phyloP scores from a whole-genome alignment of 1,140 invertebrate genomes.

The Drosophila tani region DNA sequence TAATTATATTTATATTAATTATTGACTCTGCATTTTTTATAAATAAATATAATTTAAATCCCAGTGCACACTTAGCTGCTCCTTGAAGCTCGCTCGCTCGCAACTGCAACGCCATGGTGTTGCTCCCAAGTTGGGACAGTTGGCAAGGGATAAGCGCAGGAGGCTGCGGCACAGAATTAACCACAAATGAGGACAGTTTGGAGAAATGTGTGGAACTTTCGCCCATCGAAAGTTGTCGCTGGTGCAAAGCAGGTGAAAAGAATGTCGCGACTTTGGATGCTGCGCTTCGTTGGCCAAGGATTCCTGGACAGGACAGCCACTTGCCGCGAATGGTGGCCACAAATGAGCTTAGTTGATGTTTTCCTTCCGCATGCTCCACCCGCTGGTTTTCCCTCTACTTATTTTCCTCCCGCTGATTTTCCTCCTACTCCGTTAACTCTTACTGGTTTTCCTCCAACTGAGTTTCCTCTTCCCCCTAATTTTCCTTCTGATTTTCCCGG shows the following conservation, averaged over 20 bases:
- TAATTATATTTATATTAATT: neutral
- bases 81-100: neutral
- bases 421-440: neutral
- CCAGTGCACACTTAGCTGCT: conserved; percentile 49
- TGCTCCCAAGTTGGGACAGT: conserved; percentile 46
- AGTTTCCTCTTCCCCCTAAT: neutral
- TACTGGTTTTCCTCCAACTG: neutral
- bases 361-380: neutral
- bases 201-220: conserved; percentile 51
- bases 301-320: conserved; percentile 26
- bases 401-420: conserved; percentile 2
- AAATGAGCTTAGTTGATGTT: conserved; percentile 54
- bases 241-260: conserved; percentile 45
- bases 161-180: conserved; percentile 58
- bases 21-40: too few relatives aligned
- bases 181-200: conserved; percentile 67
- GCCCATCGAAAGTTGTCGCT: conserved; percentile 45
- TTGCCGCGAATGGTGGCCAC: conserved; percentile 38
- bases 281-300: conserved; percentile 40
- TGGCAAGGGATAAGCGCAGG: conserved; percentile 47
- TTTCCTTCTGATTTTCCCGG: neutral
- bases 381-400: neutral
- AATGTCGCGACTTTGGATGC: conserved; percentile 20
- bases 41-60: neutral
- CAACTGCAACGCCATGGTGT: conserved; percentile 35